These are phyloP conservation scores for Camponotus vicinus DNA, from an alignment of 1,140 invertebrate genomes.

Conservation along the genomic window DNA sequence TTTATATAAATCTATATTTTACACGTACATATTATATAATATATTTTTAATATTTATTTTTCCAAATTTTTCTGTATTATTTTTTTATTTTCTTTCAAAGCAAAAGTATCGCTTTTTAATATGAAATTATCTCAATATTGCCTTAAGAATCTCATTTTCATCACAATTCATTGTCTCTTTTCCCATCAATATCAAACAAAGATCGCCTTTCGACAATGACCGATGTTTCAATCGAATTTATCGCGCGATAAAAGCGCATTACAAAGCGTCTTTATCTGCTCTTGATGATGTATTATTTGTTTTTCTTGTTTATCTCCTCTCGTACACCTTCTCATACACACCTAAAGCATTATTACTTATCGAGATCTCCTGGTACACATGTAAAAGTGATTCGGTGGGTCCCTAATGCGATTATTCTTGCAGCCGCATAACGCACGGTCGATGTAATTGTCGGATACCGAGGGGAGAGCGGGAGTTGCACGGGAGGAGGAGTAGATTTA, in stretches of 20 bases:
- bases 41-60: conserved; percentile 1
- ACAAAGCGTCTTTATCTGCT: background rate
- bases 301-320: background rate
- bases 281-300: background rate
- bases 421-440: background rate
- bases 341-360: background rate
- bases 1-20: background rate
- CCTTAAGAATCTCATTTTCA: background rate
- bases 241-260: background rate
- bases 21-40: background rate
- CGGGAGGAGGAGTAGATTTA: conserved; percentile 39
- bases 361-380: background rate
- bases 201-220: background rate
- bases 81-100: background rate
- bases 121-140: background rate
- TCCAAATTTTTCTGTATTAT: background rate
- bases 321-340: background rate
- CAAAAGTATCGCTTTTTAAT: background rate
- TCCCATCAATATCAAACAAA: background rate
- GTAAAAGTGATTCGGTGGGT: background rate
- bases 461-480: background rate
- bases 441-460: conserved; percentile 58
- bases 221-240: background rate
- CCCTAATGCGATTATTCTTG: conserved; percentile 26
- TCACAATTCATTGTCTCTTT: background rate